phyloP scores from a whole-genome alignment of 2,888 invertebrate species.

The Aphelenchoides bicaudatus region DNA sequence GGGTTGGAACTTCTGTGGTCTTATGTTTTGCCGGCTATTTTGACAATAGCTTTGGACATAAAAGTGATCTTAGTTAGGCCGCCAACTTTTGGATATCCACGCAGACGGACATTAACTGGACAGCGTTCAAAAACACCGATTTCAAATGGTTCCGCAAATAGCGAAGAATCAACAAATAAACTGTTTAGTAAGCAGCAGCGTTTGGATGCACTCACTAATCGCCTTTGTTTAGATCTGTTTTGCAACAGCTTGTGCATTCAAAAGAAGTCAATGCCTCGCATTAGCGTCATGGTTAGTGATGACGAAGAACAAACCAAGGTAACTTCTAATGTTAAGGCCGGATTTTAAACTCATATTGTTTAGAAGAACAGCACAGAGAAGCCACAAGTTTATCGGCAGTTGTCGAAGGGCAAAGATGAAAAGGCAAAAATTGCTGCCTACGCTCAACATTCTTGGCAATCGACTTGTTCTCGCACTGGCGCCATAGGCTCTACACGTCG shows the following conservation, averaged over 20 bases:
- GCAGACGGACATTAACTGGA: background rate
- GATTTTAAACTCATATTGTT: too few relatives aligned
- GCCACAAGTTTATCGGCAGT: too few relatives aligned
- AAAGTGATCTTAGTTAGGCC: constrained; percentile 29
- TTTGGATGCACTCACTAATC: constrained; percentile 1
- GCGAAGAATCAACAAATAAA: background rate
- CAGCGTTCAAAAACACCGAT: background rate
- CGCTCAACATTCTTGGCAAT: constrained; percentile 16
- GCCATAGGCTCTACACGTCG: constrained; percentile 14
- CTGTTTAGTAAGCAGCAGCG: too few relatives aligned
- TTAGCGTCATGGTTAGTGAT: too few relatives aligned
- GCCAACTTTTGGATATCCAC: constrained; percentile 29
- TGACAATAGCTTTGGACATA: constrained; percentile 30
- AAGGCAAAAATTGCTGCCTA: constrained; percentile 9
- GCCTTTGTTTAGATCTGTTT: background rate
- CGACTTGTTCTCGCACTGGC: constrained; percentile 14
- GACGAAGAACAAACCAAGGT: too few relatives aligned
- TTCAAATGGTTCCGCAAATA: background rate
- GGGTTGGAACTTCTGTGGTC: constrained; percentile 31
- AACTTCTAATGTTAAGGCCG: too few relatives aligned
- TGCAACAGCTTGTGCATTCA: too few relatives aligned
- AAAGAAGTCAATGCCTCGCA: too few relatives aligned
- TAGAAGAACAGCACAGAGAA: too few relatives aligned
- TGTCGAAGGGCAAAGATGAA: too few relatives aligned
- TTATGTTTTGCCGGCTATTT: constrained; percentile 31